Evolutionary conservation across 2,888 invertebrate genomes (phyloP).

Genomic region (Brenthis daphne): DNA sequence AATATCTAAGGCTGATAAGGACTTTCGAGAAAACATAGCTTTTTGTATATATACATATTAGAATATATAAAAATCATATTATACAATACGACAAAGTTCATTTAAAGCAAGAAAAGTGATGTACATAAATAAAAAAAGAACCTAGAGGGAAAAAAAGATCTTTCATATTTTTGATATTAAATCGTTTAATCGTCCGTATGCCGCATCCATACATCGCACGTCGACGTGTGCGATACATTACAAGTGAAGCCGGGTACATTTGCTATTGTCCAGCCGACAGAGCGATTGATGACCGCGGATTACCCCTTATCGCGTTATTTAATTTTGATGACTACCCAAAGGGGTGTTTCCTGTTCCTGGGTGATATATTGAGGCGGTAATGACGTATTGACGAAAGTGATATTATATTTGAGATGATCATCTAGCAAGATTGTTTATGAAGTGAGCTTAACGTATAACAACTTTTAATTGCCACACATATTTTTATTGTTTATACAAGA

Average conservation of each 20-base stretch:
- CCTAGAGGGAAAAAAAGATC: too few relatives aligned
- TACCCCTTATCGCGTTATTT: slow-evolving; percentile 66
- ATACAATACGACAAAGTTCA: too few relatives aligned
- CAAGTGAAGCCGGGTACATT: slow-evolving; percentile 40
- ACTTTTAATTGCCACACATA: too few relatives aligned
- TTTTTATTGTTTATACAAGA: too few relatives aligned
- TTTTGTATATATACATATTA: too few relatives aligned
- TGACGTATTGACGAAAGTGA: not conserved
- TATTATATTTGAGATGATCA: not conserved
- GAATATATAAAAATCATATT: too few relatives aligned
- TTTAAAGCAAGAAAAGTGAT: too few relatives aligned
- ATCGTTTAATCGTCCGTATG: not conserved
- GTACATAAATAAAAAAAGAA: too few relatives aligned
- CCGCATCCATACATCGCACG: slow-evolving; percentile 14
- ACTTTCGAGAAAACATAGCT: too few relatives aligned
- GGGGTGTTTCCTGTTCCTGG: slow-evolving; percentile 37
- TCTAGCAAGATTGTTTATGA: too few relatives aligned
- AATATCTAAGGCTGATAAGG: too few relatives aligned
- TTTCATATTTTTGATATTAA: not conserved
- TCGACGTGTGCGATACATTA: slow-evolving; percentile 41
- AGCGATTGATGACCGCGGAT: slow-evolving; percentile 60
- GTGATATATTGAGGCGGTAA: slow-evolving; percentile 25
- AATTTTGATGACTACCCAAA: slow-evolving; percentile 54
- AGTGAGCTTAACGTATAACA: too few relatives aligned
- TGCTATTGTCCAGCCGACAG: slow-evolving; percentile 50